Evolutionary conservation across 1,140 invertebrate species (phyloP).

Genomic region (Sycophila sp.): DNA sequence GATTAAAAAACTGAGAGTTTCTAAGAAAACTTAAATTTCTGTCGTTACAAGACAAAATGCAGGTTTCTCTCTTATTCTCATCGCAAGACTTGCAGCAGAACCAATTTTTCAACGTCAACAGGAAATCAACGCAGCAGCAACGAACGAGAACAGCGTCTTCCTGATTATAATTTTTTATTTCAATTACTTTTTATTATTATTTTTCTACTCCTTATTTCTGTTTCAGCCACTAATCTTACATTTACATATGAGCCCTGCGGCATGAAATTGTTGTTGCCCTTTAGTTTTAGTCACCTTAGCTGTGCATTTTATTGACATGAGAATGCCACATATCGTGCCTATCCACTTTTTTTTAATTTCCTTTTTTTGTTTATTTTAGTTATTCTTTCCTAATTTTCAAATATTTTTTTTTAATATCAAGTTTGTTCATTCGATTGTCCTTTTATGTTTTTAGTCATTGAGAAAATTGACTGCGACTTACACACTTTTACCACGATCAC

Average conservation of each 20-base stretch:
- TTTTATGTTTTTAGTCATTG: no score
- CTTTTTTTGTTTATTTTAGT: background rate
- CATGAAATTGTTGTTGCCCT: slow-evolving; percentile 66
- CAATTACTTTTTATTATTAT: slow-evolving; percentile 15
- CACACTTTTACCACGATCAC: background rate
- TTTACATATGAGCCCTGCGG: slow-evolving; percentile 57
- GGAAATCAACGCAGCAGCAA: background rate
- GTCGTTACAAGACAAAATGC: background rate
- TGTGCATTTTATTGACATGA: slow-evolving; percentile 66
- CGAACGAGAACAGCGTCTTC: background rate
- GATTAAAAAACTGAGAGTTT: slow-evolving; percentile 55
- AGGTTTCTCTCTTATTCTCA: background rate
- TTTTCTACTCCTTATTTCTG: slow-evolving; percentile 19
- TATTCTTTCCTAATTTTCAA: background rate
- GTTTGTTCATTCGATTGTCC: no score
- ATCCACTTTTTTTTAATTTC: slow-evolving; percentile 33
- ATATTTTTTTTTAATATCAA: no score
- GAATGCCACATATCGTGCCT: slow-evolving; percentile 64
- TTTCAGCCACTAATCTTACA: slow-evolving; percentile 45
- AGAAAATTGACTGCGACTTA: background rate
- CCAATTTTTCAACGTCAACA: background rate
- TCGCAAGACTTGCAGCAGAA: background rate
- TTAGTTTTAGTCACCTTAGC: slow-evolving; percentile 65
- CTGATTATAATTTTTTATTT: background rate
- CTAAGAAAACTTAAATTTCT: background rate